Evolutionary conservation across 2,888 invertebrate species (phyloP).

Genomic region (Zygothrica quintamaculata): DNA sequence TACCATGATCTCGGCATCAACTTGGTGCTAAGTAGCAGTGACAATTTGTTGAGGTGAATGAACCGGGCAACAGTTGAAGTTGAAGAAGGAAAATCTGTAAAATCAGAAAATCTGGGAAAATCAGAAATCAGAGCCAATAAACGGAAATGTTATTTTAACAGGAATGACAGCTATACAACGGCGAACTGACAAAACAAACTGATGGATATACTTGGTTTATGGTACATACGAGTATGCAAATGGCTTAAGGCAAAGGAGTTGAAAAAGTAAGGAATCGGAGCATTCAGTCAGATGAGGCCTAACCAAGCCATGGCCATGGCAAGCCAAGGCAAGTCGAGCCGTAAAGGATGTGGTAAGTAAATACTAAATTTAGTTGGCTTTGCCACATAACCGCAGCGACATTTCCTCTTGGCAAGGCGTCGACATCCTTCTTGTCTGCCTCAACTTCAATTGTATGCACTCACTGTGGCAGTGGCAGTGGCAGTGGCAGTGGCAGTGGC

Average conservation of each 20-base stretch:
- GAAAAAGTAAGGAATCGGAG: slow-evolving; percentile 8
- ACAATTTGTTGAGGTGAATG: slow-evolving; percentile 61
- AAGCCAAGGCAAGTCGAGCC: slow-evolving; percentile 36
- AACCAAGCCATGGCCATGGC: slow-evolving; percentile 29
- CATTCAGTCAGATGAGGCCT: slow-evolving; percentile 25
- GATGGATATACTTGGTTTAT: slow-evolving; percentile 44
- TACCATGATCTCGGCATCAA: neutral
- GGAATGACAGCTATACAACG: slow-evolving; percentile 20
- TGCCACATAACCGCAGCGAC: slow-evolving; percentile 69
- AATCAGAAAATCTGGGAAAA: no score
- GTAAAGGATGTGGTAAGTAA: slow-evolving; percentile 77
- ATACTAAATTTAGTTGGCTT: slow-evolving; percentile 77
- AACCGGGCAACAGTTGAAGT: slow-evolving; percentile 32
- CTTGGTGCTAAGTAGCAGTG: slow-evolving; percentile 21
- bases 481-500: slow-evolving; percentile 27
- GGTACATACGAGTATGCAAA: slow-evolving; percentile 51
- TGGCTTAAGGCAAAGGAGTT: slow-evolving; percentile 23
- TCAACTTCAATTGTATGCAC: slow-evolving; percentile 68
- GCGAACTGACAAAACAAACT: slow-evolving; percentile 41
- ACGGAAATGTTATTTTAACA: slow-evolving; percentile 35
- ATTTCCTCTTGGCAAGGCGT: slow-evolving; percentile 77
- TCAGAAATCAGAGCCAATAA: slow-evolving; percentile 15
- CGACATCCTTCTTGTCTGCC: slow-evolving; percentile 63
- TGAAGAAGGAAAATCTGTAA: no score
- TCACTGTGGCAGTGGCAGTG: slow-evolving; percentile 40